These are phyloP conservation scores for Microcaecilia unicolor DNA, from an alignment of 2,797 vertebrate genomes.

Conservation along the genomic window DNA sequence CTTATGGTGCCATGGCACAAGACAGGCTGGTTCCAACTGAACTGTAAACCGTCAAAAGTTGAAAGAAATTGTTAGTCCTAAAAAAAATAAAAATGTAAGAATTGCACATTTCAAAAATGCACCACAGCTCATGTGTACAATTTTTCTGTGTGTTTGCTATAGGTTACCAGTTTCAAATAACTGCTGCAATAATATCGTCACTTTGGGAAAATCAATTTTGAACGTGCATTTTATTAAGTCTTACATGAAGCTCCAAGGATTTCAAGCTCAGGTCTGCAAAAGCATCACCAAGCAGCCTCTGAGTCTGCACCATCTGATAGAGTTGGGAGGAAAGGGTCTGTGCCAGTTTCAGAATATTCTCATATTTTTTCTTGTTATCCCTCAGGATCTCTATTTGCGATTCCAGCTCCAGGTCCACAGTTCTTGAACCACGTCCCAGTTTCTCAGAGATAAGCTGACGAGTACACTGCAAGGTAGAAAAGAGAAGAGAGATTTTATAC, in stretches of 20 bases:
- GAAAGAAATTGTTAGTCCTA: too few species aligned
- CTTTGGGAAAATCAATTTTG: slow-evolving; percentile 3
- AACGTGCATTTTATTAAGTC: slow-evolving; percentile 38
- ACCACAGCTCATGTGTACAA: too few species aligned
- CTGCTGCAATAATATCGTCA: too few species aligned
- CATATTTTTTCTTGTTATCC: slow-evolving; percentile 95
- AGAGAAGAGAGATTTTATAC: too few species aligned
- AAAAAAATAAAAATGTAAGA: too few species aligned
- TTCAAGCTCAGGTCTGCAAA: slow-evolving; percentile 97
- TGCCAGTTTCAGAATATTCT: slow-evolving; percentile 84
- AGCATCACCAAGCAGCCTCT: slow-evolving; percentile 89
- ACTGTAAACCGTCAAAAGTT: too few species aligned
- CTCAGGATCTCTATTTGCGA: slow-evolving; percentile 89
- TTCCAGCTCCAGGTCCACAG: slow-evolving; percentile 93
- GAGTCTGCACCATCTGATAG: slow-evolving; percentile 89
- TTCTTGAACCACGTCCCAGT: slow-evolving; percentile 90
- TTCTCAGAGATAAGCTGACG: slow-evolving; percentile 95
- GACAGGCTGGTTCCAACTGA: too few species aligned
- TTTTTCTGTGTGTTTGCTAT: too few species aligned
- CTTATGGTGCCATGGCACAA: too few species aligned
- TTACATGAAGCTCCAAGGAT: slow-evolving; percentile 91
- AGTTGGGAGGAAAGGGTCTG: slow-evolving; percentile 84
- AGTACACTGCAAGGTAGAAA: slow-evolving; percentile 84
- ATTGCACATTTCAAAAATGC: too few species aligned
- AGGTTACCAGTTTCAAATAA: too few species aligned